Percentiles rank a stretch among this genome's conserved stretches.
phyloP scores from a whole-genome alignment of 2,113 vertebrate species.

The Ondatra zibethicus region DNA sequence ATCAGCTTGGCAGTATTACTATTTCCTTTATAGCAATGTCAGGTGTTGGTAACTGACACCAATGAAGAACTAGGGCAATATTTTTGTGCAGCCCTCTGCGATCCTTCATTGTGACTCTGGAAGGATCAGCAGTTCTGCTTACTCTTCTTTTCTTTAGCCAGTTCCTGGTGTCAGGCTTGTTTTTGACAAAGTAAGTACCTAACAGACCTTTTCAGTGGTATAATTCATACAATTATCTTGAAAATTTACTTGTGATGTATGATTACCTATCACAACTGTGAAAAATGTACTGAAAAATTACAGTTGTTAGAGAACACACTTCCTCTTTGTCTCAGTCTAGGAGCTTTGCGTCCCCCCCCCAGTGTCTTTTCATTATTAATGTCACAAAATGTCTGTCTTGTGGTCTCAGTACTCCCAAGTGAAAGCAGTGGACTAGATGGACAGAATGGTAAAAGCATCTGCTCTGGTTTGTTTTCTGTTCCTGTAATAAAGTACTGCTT shows the following conservation, averaged over 20 bases:
- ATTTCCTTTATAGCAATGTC: background rate
- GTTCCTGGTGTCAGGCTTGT: too few species aligned
- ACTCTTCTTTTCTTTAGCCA: background rate
- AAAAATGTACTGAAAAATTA: background rate
- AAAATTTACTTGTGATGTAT: background rate
- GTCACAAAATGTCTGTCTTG: background rate
- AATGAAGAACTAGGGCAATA: background rate
- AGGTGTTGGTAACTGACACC: background rate
- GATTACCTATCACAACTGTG: background rate
- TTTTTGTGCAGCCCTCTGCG: background rate
- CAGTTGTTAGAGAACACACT: background rate
- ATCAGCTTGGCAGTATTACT: background rate
- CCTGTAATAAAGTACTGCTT: background rate
- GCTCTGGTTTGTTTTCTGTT: background rate
- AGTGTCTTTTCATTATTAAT: background rate
- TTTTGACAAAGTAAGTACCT: background rate
- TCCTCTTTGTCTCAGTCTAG: background rate
- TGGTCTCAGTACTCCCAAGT: background rate
- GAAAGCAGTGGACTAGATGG: background rate
- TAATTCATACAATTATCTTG: background rate
- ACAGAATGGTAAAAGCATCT: background rate
- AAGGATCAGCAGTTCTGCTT: background rate
- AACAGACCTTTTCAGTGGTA: background rate
- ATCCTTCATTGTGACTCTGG: background rate
- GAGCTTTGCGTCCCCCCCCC: background rate